Percentiles rank a stretch among this genome's conserved stretches.
phyloP scores from a whole-genome alignment of 2,888 invertebrate genomes.

The Subacronicta megacephala region DNA sequence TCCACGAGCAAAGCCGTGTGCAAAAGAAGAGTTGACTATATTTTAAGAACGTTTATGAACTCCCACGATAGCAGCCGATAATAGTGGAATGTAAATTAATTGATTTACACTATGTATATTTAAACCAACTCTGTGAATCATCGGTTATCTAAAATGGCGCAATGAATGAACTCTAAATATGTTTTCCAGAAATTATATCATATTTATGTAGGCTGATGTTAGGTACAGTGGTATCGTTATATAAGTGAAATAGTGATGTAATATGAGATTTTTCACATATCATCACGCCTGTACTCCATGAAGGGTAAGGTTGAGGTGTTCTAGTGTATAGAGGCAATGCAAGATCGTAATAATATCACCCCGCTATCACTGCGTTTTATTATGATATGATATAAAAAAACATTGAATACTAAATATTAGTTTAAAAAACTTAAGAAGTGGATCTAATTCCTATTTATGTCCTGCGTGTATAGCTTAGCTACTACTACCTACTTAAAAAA shows the following conservation, averaged over 20 bases:
- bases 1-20: constrained; percentile 45
- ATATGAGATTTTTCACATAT: constrained; percentile 1
- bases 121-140: constrained; percentile 41
- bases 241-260: constrained; percentile 13
- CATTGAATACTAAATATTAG: no score
- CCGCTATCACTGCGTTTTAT: no score
- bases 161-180: constrained; percentile 33
- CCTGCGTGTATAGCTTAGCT: no score
- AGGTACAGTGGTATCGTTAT: neutral
- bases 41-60: constrained; percentile 25
- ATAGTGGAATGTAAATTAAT: constrained; percentile 50
- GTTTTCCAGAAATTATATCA: constrained; percentile 30
- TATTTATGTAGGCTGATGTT: constrained; percentile 13
- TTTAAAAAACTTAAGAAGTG: neutral
- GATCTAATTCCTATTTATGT: neutral
- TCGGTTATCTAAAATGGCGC: constrained; percentile 38
- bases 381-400: no score
- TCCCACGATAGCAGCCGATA: constrained; percentile 40
- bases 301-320: no score
- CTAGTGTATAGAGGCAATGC: no score
- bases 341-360: no score
- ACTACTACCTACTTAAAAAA: neutral
- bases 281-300: no score
- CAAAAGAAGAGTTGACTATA: constrained; percentile 40
- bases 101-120: constrained; percentile 34